Percentiles rank a stretch among this genome's conserved stretches.
Conservation (phyloP, 1,140 invertebrate species). For the Conus ventricosus region DNA sequence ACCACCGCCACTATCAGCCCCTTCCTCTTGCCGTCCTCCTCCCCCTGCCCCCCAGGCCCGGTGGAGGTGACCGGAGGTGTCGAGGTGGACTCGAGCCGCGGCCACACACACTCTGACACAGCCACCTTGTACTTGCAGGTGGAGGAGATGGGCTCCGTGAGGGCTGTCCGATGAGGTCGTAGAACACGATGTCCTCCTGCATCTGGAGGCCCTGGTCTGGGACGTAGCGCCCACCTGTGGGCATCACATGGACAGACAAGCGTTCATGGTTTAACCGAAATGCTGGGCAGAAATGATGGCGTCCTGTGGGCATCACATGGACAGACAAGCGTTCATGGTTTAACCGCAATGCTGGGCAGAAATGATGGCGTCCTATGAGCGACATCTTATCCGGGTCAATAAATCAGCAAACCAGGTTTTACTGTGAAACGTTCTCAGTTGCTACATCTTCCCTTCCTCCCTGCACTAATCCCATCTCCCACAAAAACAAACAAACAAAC, state of each 20-base stretch:
- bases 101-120: constrained; percentile 1
- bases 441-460: too few relatives aligned
- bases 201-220: background rate
- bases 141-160: background rate
- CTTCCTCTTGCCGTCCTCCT: background rate
- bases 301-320: background rate
- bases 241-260: background rate
- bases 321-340: background rate
- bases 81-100: background rate
- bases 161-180: background rate
- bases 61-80: background rate
- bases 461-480: too few relatives aligned
- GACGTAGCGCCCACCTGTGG: constrained; percentile 19
- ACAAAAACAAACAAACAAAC: too few relatives aligned
- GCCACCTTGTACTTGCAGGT: background rate
- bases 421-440: too few relatives aligned
- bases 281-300: too few relatives aligned
- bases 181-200: constrained; percentile 17
- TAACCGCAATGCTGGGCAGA: too few relatives aligned
- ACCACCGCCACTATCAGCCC: constrained; percentile 9
- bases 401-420: too few relatives aligned
- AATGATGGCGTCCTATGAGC: too few relatives aligned
- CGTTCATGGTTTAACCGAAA: background rate
- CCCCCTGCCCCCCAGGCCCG: background rate
- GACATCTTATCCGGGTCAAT: too few relatives aligned